Evolutionary conservation across 2,113 vertebrate genomes (phyloP), one percentile per base, ranked within the genome.

Genomic region (Odobenus rosmarus): DNA sequence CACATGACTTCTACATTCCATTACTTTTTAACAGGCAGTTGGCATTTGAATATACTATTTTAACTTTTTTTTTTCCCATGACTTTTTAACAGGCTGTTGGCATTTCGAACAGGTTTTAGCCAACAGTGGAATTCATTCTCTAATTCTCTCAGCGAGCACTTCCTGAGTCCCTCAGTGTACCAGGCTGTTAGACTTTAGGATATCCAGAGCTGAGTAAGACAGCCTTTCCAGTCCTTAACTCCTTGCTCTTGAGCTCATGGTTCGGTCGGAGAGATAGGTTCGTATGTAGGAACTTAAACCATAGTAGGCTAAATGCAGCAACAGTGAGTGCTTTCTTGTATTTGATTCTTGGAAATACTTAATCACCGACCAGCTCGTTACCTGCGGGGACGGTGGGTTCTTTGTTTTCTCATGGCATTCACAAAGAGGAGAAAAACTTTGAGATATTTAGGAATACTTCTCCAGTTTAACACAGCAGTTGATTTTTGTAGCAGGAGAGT

Each of bases 11-110:
- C 31, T 93, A 74, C 5, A 33, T 93, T 80, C 69, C 49, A 33
- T 91, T 93, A 90, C 91, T 95, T 93, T 95, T 91, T 94, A 96
- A 95, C 57, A 85, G 74, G 49, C 57, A 76, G 33, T 90, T 96
- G 80, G 62, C 39, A 69, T 59, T 91, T 96, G 62, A 77, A 79
- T 96, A 53, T 93, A 62, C 95, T 86, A 67, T 71, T 96, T 95
- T 93, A 91, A 46, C 8, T 84, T 69, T 67, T 33, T 88, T 88
- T 93, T 71, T 53, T 0, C 62, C 13, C 57, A 67, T 93, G 97
- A 96, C 93, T 92, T 98, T 98, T 97, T 97, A 97, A 97, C 61
- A 97, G 95, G 14, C 72, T 93, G 4, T 93, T 96, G 71, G 49
- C 86, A 76, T 93, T 97, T 97, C 85, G 26, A 93, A 92, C 36